Percentiles rank a stretch among this genome's conserved stretches.
These are phyloP conservation scores for Palloptera scutellata DNA, from an alignment of 2,888 invertebrate genomes.

Conservation along the genomic window DNA sequence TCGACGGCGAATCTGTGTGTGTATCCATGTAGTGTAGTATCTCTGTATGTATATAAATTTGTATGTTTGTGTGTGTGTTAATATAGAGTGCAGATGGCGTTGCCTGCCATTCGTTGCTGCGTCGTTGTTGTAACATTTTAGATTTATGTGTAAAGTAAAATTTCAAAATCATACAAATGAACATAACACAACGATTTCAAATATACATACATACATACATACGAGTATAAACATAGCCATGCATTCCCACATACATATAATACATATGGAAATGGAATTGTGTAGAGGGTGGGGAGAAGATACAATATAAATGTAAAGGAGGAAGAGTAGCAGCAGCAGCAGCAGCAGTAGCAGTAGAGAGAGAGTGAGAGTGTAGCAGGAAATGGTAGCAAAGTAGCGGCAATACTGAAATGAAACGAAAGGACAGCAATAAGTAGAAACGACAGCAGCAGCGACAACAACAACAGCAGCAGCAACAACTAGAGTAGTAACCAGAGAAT, in stretches of 20 bases:
- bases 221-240: too few relatives aligned
- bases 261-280: too few relatives aligned
- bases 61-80: too few relatives aligned
- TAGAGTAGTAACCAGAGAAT: too few relatives aligned
- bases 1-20: background rate
- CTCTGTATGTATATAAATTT: conserved; percentile 27
- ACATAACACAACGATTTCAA: conserved; percentile 8
- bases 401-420: too few relatives aligned
- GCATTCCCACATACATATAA: too few relatives aligned
- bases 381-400: too few relatives aligned
- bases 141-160: conserved; percentile 36
- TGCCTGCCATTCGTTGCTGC: conserved; percentile 13
- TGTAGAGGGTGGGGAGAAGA: background rate
- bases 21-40: background rate
- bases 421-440: too few relatives aligned
- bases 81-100: conserved; percentile 32
- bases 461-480: too few relatives aligned
- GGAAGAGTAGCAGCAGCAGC: background rate
- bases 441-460: too few relatives aligned
- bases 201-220: background rate
- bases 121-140: conserved; percentile 31
- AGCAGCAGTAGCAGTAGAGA: background rate
- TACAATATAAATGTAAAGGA: background rate
- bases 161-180: conserved; percentile 31
- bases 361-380: background rate